phyloP scores from a whole-genome alignment of 2,888 invertebrate genomes.

The Halocaridina rubra region DNA sequence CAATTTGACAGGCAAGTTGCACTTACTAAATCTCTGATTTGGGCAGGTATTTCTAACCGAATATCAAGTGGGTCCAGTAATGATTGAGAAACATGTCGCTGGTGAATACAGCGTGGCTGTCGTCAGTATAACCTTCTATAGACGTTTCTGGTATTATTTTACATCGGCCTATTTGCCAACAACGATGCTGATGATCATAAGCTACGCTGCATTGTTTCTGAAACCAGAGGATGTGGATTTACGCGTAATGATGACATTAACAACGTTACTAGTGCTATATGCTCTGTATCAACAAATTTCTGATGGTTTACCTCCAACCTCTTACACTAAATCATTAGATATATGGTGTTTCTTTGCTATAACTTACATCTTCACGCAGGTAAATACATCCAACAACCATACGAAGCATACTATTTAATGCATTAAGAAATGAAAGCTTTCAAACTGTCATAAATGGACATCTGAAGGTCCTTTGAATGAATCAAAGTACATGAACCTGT shows the following conservation, averaged over 20 bases:
- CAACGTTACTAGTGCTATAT: conserved; percentile 48
- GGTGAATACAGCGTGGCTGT: conserved; percentile 22
- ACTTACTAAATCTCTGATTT: too few relatives aligned
- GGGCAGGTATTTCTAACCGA: conserved; percentile 21
- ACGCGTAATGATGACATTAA: conserved; percentile 50
- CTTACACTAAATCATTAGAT: conserved; percentile 49
- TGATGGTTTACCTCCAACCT: conserved; percentile 38
- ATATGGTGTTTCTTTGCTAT: conserved; percentile 58
- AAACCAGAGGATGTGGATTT: conserved; percentile 21
- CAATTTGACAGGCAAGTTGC: too few relatives aligned
- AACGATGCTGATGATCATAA: conserved; percentile 40
- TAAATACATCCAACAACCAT: too few relatives aligned
- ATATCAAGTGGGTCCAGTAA: conserved; percentile 13
- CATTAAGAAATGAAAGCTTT: too few relatives aligned
- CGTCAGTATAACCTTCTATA: neutral
- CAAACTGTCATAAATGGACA: too few relatives aligned
- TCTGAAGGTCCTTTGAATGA: too few relatives aligned
- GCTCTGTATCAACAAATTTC: conserved; percentile 56
- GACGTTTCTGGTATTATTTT: conserved; percentile 33
- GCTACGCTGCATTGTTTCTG: conserved; percentile 46
- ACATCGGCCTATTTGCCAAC: conserved; percentile 37
- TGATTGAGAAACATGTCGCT: neutral
- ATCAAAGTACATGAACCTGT: too few relatives aligned
- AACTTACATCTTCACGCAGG: conserved; percentile 51
- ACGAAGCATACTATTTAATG: too few relatives aligned